Conservation (phyloP, 2,797 vertebrate species). For the Vireo griseus region DNA sequence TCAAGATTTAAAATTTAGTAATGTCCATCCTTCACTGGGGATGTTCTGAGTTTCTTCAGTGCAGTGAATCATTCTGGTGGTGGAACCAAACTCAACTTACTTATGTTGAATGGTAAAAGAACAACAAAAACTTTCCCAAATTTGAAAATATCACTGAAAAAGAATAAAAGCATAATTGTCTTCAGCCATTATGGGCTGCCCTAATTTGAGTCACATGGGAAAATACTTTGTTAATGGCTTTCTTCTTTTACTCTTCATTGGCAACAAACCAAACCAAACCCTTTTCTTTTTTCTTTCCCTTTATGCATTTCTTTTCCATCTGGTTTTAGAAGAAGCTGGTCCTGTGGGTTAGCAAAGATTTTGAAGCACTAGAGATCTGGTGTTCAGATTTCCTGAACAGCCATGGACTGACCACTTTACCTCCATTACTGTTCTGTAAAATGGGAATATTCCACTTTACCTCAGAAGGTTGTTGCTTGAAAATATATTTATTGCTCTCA, state of each 20-base stretch:
- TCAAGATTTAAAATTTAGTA: slow-evolving; percentile 23
- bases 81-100: background rate
- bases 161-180: slow-evolving; percentile 25
- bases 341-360: background rate
- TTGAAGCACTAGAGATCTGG: background rate
- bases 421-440: background rate
- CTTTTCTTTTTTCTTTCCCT: slow-evolving; percentile 33
- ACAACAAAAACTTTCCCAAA: slow-evolving; percentile 21
- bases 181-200: background rate
- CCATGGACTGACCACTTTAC: background rate
- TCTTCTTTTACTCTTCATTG: slow-evolving; percentile 13
- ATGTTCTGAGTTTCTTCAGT: background rate
- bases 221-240: slow-evolving; percentile 22
- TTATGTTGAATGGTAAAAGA: background rate
- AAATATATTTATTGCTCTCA: background rate
- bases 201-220: slow-evolving; percentile 41
- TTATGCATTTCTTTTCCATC: background rate
- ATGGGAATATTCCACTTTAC: background rate
- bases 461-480: background rate
- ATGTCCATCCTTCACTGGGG: slow-evolving; percentile 33
- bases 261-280: background rate
- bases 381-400: background rate
- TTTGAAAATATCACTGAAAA: slow-evolving; percentile 43
- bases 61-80: slow-evolving; percentile 28
- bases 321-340: background rate